Base-by-base conservation (phyloP, 2,888 invertebrate genomes). In the Callyntrura guangdongensis region DNA sequence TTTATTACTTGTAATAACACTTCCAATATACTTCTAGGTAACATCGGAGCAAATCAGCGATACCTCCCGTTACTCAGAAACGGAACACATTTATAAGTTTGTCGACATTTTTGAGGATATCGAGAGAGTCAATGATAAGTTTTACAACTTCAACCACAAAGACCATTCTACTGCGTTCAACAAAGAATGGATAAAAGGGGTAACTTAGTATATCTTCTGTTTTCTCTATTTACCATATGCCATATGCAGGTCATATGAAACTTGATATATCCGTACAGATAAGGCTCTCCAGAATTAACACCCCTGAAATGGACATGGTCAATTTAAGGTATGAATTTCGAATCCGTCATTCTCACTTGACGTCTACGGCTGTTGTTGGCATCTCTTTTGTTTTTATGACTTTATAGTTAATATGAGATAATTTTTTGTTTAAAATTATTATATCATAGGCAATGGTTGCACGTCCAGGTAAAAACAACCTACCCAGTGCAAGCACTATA, bases 401-500 rank as follows among this genome's bases (percentile, higher is more conserved):
- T n/a, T n/a, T n/a, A n/a, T n/a, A n/a, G n/a, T n/a, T n/a, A n/a
- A n/a, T n/a, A n/a, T n/a, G n/a, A n/a, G n/a, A n/a, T n/a, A n/a
- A n/a, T n/a, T n/a, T n/a, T n/a, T n/a, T n/a, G n/a, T n/a, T n/a
- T n/a, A n/a, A n/a, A n/a, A n/a, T n/a, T n/a, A n/a, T n/a, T n/a
- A n/a, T n/a, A n/a, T n/a, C n/a, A n/a, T n/a, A 69, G 69, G 11
- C 72, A 79, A n/a, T 79, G 79, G 79, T 12, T 79, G 9, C 79
- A 79, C 12, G 12, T 79, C 56, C 9, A 20, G n/a, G 36, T 79
- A 4, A 8, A 79, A 25, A 20, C 4, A 4, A 14, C 20, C 12
- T 8, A 9, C 0, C 20, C 4, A 56, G 14, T 56, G 1, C 12
- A 53, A 25, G 79, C 53, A 11, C 25, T 79, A 14, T 56, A 56